A percentile compares a stretch with the other conserved stretches of the same genome.
Evolutionary conservation across 1,140 invertebrate species (phyloP).

Genomic region (Lepidurus couesii): DNA sequence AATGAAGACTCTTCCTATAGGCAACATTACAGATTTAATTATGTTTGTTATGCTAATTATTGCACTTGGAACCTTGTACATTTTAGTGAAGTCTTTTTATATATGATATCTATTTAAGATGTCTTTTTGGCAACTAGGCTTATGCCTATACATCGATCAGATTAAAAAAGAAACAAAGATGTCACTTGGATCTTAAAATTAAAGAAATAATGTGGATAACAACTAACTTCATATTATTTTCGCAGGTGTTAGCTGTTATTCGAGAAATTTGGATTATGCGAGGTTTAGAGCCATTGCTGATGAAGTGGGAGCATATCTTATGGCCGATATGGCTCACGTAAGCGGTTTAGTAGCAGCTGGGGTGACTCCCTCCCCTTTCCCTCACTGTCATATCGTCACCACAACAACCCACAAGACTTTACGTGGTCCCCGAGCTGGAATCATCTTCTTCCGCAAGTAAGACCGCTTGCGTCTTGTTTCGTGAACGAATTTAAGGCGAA

Average conservation of each 20-base stretch:
- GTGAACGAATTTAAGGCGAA: neutral
- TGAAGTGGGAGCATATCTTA: constrained; percentile 75
- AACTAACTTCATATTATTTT: neutral
- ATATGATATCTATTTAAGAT: too few species aligned
- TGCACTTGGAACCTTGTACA: too few species aligned
- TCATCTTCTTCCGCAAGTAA: constrained; percentile 54
- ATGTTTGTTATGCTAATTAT: too few species aligned
- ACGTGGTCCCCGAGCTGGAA: constrained; percentile 54
- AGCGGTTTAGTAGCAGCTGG: constrained; percentile 84
- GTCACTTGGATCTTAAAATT: too few species aligned
- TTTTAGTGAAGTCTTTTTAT: too few species aligned
- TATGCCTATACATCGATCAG: too few species aligned
- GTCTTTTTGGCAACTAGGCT: too few species aligned
- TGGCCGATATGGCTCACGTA: constrained; percentile 95
- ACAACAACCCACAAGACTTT: constrained; percentile 62
- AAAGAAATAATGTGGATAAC: neutral
- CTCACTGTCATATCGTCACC: constrained; percentile 87
- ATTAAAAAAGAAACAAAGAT: too few species aligned
- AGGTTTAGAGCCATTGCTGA: constrained; percentile 82
- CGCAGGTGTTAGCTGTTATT: constrained; percentile 73
- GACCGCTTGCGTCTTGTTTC: neutral
- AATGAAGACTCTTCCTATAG: neutral
- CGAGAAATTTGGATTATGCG: constrained; percentile 74
- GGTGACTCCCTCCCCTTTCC: constrained; percentile 82
- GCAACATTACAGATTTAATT: neutral